A percentile compares a stretch with the other conserved stretches of the same genome.
Conservation (phyloP, 2,888 invertebrate genomes). For the Caradrina kadenii region DNA sequence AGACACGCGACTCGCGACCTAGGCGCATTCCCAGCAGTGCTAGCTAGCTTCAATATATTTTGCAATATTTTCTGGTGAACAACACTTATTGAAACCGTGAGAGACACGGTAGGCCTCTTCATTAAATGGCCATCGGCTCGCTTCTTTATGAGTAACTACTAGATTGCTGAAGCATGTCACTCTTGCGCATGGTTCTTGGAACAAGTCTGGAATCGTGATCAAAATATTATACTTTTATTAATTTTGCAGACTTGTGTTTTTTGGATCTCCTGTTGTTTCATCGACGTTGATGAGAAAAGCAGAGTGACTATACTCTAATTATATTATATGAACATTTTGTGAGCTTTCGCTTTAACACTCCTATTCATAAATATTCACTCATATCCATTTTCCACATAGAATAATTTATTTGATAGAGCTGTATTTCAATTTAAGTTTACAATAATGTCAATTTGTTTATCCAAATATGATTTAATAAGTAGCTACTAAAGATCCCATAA, state of each 20-base stretch:
- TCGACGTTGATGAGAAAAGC: conserved; percentile 29
- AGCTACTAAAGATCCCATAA: conserved; percentile 9
- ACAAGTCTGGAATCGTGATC: conserved; percentile 38
- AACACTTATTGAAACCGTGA: not conserved
- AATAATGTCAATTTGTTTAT: not conserved
- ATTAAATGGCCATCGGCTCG: not conserved
- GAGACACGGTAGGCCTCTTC: not conserved
- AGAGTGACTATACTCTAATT: conserved; percentile 6
- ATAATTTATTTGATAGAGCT: no score
- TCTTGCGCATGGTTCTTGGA: conserved; percentile 16
- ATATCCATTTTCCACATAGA: no score
- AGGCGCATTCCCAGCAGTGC: conserved; percentile 60
- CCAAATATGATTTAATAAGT: conserved; percentile 18
- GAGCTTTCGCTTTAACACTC: not conserved
- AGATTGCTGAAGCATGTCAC: not conserved
- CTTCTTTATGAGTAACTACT: not conserved
- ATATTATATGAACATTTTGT: not conserved
- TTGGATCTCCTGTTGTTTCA: conserved; percentile 12
- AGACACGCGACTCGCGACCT: conserved; percentile 55
- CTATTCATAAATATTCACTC: no score
- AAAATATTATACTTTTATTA: conserved; percentile 21
- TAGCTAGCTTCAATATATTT: conserved; percentile 23
- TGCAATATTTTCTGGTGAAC: not conserved
- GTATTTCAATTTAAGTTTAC: no score
- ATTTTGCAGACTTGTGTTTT: conserved; percentile 30